These are phyloP conservation scores for Anguilla japonica DNA, from an alignment of 2,113 vertebrate genomes.

Conservation along the genomic window DNA sequence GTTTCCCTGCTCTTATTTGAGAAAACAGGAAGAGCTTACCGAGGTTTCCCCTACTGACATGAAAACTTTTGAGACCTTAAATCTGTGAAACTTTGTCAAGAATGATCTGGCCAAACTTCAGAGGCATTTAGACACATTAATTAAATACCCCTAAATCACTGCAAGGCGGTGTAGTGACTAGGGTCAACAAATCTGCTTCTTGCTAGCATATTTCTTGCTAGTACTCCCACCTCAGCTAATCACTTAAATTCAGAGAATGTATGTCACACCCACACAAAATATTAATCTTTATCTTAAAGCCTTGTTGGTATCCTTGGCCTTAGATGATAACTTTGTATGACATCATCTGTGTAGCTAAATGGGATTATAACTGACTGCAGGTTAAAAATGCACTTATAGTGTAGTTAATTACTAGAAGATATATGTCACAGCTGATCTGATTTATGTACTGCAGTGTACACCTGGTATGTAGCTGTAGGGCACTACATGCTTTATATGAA, in stretches of 20 bases:
- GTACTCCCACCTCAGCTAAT: background rate
- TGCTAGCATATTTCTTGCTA: background rate
- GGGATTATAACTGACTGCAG: background rate
- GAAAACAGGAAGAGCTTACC: slow-evolving; percentile 26
- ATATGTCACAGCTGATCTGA: too few species aligned
- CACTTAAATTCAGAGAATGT: background rate
- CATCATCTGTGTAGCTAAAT: background rate
- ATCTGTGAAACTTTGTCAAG: background rate
- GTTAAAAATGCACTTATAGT: background rate
- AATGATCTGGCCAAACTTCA: background rate
- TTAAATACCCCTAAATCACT: background rate
- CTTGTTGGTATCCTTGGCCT: background rate
- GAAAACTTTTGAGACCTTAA: background rate
- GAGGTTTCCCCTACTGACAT: slow-evolving; percentile 18
- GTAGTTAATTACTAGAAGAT: background rate
- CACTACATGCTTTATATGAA: background rate
- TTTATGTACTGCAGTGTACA: too few species aligned
- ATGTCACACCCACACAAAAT: background rate
- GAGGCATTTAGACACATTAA: background rate
- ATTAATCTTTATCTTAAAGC: background rate
- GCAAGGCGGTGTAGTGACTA: background rate
- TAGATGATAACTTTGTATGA: background rate
- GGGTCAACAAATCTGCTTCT: background rate
- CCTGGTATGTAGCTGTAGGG: background rate
- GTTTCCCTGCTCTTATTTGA: background rate